Percentiles rank a stretch among this genome's conserved stretches.
Conservation (phyloP, 2,113 vertebrate species). For the Beaufortia kweichowensis region DNA sequence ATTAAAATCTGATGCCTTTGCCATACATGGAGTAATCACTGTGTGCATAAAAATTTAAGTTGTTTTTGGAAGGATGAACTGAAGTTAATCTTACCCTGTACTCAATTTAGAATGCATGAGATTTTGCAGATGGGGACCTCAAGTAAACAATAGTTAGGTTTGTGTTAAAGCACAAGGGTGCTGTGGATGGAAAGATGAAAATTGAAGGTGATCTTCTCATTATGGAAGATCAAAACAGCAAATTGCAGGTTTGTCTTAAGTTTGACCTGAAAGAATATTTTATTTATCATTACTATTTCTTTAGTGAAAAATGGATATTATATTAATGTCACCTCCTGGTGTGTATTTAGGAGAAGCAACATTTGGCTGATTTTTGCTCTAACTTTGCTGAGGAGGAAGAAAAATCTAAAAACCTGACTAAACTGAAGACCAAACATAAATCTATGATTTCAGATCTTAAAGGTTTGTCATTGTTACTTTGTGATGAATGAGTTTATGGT, state of each 20-base stretch:
- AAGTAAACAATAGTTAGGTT: conserved; percentile 19
- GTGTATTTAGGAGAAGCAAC: conserved; percentile 81
- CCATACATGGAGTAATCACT: conserved; percentile 64
- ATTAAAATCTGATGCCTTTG: conserved; percentile 37
- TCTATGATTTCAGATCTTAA: conserved; percentile 97
- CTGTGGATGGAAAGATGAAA: conserved; percentile 88
- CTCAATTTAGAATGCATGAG: conserved; percentile 55
- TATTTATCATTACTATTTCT: too few relatives aligned
- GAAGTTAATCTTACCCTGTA: conserved; percentile 49
- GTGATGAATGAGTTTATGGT: too few relatives aligned
- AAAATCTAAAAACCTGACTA: conserved; percentile 92
- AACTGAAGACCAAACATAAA: conserved; percentile 93
- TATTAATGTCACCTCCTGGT: background rate
- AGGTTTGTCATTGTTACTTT: conserved; percentile 68
- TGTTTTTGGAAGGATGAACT: conserved; percentile 57
- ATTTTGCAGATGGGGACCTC: conserved; percentile 1
- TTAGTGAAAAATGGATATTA: too few relatives aligned
- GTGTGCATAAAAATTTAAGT: conserved; percentile 40
- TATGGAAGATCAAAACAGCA: conserved; percentile 92
- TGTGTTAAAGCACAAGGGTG: conserved; percentile 54
- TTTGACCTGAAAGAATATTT: too few relatives aligned
- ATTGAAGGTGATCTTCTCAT: conserved; percentile 89
- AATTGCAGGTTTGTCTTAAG: conserved; percentile 77
- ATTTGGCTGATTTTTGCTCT: conserved; percentile 85
- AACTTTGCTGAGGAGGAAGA: conserved; percentile 95